Evolutionary conservation across 2,113 vertebrate species (phyloP).

Genomic region (Oryzias woworae): DNA sequence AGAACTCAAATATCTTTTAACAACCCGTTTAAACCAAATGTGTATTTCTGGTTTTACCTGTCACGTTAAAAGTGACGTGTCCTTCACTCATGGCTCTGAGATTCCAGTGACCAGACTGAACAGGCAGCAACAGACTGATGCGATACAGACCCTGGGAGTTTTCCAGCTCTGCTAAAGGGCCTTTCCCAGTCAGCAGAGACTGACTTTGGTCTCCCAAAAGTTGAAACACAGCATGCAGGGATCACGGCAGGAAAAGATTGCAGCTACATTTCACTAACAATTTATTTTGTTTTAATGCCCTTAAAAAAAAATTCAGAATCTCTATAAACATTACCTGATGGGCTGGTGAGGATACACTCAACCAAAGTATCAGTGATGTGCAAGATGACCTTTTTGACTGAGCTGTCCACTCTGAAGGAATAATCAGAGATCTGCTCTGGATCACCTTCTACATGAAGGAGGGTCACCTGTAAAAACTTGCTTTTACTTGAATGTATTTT

Average conservation of each 20-base stretch:
- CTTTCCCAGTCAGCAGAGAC: constrained; percentile 57
- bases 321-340: constrained; percentile 68
- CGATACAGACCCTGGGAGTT: constrained; percentile 77
- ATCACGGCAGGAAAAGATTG: too few species aligned
- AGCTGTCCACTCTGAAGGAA: constrained; percentile 78
- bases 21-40: not conserved
- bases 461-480: constrained; percentile 75
- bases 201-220: constrained; percentile 66
- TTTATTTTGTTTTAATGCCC: too few species aligned
- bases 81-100: constrained; percentile 67
- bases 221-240: not conserved
- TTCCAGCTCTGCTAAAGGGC: constrained; percentile 61
- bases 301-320: not conserved
- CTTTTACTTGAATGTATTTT: too few species aligned
- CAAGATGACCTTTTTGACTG: constrained; percentile 73
- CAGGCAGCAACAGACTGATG: constrained; percentile 71
- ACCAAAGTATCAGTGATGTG: constrained; percentile 75
- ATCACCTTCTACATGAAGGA: constrained; percentile 73
- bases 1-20: not conserved
- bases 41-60: constrained; percentile 71
- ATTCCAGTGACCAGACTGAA: constrained; percentile 77
- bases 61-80: constrained; percentile 73
- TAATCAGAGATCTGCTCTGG: constrained; percentile 45
- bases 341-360: constrained; percentile 73
- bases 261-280: too few species aligned